Percentiles rank a stretch among this genome's conserved stretches.
Conservation (phyloP, 1,140 invertebrate genomes). For the Diachasma alloeum region DNA sequence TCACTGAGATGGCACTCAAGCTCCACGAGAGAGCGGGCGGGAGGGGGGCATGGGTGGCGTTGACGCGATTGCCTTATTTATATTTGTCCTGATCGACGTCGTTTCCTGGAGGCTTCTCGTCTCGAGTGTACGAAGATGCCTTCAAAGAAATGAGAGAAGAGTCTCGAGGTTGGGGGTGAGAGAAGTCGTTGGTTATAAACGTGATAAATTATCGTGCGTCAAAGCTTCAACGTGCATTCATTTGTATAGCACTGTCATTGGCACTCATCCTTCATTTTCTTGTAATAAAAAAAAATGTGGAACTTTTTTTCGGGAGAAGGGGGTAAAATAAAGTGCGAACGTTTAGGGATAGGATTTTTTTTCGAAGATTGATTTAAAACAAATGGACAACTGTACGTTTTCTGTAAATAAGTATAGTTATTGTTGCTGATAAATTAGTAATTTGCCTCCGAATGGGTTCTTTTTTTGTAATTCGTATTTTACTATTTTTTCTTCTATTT, state of each 20-base stretch:
- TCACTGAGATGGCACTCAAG: background rate
- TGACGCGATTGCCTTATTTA: constrained; percentile 56
- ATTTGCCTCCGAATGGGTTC: too few relatives aligned
- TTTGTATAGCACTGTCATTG: constrained; percentile 61
- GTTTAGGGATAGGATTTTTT: too few relatives aligned
- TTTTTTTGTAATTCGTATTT: too few relatives aligned
- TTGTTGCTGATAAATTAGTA: too few relatives aligned
- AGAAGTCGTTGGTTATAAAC: constrained; percentile 34
- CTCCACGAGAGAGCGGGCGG: background rate
- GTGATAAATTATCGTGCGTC: constrained; percentile 60
- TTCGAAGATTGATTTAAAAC: too few relatives aligned
- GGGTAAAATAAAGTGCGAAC: too few relatives aligned
- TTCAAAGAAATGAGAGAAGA: constrained; percentile 12
- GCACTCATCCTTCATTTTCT: constrained; percentile 56
- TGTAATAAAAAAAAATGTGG: background rate
- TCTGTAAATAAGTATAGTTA: too few relatives aligned
- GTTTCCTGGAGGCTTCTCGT: background rate
- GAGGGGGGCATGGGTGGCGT: background rate
- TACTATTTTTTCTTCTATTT: too few relatives aligned
- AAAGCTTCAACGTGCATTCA: constrained; percentile 58
- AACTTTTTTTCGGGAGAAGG: too few relatives aligned
- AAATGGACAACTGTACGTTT: too few relatives aligned
- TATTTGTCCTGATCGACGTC: constrained; percentile 53
- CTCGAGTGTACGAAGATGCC: background rate
- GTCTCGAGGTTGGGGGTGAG: constrained; percentile 10